Evolutionary conservation across 2,888 invertebrate genomes (phyloP), one percentile per base, ranked within the genome.

Genomic region (Omphaloscelis lunosa): DNA sequence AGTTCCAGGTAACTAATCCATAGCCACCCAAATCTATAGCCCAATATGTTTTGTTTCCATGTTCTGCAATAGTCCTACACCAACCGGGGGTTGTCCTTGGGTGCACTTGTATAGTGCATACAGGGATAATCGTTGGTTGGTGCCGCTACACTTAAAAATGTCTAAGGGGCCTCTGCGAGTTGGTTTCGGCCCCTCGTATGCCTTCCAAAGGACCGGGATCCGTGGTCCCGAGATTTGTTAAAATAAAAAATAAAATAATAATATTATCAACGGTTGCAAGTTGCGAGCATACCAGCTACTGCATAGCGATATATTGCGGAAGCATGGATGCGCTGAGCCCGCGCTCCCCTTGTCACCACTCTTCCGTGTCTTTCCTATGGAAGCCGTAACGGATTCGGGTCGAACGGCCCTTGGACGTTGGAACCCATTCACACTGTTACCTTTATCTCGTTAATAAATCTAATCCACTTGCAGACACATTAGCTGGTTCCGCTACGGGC

Each of bases 341-440:
- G 48, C 56, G 76, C 82, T 39, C 48, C 73, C 77, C 67, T 69
- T 58, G 62, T 20, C 29, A 23, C 53, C 68, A 27, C 61, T 82
- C 84, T 63, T 83, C 58, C 85, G 79, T 79, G 70, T 80, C 88
- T 39, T 56, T 62, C 58, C 56, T n/a, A 63, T 39, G 51, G 67
- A 56, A 62, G 12, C 15, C 62, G 56, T 62, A 83, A 80, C 82
- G 80, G 63, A 82, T 59, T 67, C 63, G 68, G 69, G 74, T 67
- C 61, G 53, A 27, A 69, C n/a, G n/a, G n/a, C n/a, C 23, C 20
- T 70, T 63, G 5, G 34, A 41, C 23, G 41, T 12, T 27, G 17
- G n/a, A 12, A 29, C 39, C 56, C 23, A 41, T 29, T 58, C 48
- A 48, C 27, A 58, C 58, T 71, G 34, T 29, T 62, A 48, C 8